Conservation (phyloP, 2,888 invertebrate genomes). For the Scaptomyza caliginosa region DNA sequence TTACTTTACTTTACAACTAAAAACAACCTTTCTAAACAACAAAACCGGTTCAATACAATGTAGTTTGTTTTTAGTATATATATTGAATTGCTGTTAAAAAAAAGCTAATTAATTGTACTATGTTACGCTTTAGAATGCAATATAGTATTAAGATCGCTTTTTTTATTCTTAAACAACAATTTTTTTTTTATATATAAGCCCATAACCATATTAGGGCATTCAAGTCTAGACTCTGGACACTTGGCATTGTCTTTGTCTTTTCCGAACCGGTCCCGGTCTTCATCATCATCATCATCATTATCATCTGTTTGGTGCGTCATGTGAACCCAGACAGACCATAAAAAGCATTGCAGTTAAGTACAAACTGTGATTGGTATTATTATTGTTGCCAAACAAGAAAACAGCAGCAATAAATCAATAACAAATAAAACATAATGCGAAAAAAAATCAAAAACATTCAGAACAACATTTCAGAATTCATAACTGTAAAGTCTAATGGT, state of each 20-base stretch:
- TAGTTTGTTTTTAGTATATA: not conserved
- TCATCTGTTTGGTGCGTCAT: slow-evolving; percentile 58
- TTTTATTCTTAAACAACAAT: not conserved
- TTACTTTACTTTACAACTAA: no score
- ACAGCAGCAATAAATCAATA: slow-evolving; percentile 67
- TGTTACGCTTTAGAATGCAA: no score
- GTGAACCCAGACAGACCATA: slow-evolving; percentile 61
- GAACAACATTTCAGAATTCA: no score
- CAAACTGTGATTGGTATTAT: slow-evolving; percentile 26
- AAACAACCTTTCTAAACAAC: not conserved
- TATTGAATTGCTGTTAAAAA: not conserved
- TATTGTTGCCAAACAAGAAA: slow-evolving; percentile 27
- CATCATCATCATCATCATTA: slow-evolving; percentile 6
- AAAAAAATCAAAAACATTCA: not conserved
- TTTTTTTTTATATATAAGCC: not conserved
- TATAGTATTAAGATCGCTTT: no score
- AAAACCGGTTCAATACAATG: slow-evolving; percentile 19
- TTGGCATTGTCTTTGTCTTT: slow-evolving; percentile 65
- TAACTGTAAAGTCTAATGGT: slow-evolving; percentile 6
- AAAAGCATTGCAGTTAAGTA: slow-evolving; percentile 59
- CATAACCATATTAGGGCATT: slow-evolving; percentile 57
- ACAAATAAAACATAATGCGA: slow-evolving; percentile 16
- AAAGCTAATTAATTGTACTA: no score
- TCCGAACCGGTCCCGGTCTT: slow-evolving; percentile 41
- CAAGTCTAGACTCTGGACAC: slow-evolving; percentile 60